Evolutionary conservation across 2,888 invertebrate species (phyloP).

Genomic region (Lepidocyrtinus sp.): DNA sequence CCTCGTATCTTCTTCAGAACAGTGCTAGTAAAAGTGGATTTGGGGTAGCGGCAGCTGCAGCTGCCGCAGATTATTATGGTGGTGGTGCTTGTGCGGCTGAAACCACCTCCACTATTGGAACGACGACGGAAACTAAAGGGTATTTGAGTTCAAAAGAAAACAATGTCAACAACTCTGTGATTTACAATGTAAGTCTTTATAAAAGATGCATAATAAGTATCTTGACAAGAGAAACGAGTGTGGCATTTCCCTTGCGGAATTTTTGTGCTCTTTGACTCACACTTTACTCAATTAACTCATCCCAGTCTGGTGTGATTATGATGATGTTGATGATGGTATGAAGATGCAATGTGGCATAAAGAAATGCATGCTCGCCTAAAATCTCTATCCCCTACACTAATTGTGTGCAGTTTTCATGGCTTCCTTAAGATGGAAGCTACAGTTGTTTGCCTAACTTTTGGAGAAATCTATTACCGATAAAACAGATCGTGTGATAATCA

Average conservation of each 20-base stretch:
- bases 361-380: background rate
- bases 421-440: no score
- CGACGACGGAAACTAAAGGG: slow-evolving; percentile 40
- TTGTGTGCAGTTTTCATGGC: no score
- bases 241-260: background rate
- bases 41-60: slow-evolving; percentile 34
- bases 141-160: slow-evolving; percentile 59
- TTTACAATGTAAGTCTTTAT: slow-evolving; percentile 58
- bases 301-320: background rate
- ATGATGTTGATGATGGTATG: background rate
- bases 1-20: slow-evolving; percentile 42
- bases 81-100: slow-evolving; percentile 19
- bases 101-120: slow-evolving; percentile 29
- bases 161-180: slow-evolving; percentile 64
- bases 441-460: no score
- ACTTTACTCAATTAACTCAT: background rate
- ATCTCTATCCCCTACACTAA: background rate
- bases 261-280: background rate
- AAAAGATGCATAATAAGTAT: slow-evolving; percentile 19
- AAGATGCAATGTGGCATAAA: background rate
- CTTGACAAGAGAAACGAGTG: background rate
- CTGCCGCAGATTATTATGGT: slow-evolving; percentile 48
- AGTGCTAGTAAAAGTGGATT: slow-evolving; percentile 46
- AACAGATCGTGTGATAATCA: no score
- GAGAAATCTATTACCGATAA: no score